Percentiles rank a stretch among this genome's conserved stretches.
Evolutionary conservation across 2,888 invertebrate species (phyloP).

Genomic region (Perizoma flavofasciatum): DNA sequence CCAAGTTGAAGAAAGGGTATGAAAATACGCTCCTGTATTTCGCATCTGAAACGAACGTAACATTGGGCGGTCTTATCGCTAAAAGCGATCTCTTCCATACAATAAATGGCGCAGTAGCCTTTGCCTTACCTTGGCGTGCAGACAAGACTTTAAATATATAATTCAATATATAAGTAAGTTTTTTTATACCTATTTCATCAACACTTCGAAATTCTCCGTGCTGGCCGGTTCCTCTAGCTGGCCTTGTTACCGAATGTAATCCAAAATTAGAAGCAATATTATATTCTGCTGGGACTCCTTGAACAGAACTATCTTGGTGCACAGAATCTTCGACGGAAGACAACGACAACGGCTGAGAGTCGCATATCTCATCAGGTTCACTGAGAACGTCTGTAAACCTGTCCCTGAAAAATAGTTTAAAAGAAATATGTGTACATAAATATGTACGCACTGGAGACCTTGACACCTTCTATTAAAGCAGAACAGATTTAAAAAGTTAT

Average conservation of each 20-base stretch:
- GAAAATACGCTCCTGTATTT: slow-evolving; percentile 82
- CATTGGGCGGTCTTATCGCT: too few species aligned
- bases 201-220: slow-evolving; percentile 64
- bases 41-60: slow-evolving; percentile 79
- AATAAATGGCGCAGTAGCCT: too few species aligned
- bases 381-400: slow-evolving; percentile 68
- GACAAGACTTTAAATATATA: too few species aligned
- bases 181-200: slow-evolving; percentile 68
- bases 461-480: too few species aligned
- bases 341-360: slow-evolving; percentile 71
- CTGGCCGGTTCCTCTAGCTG: slow-evolving; percentile 64
- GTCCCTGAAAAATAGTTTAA: slow-evolving; percentile 45
- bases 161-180: background rate
- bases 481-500: too few species aligned
- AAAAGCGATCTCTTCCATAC: too few species aligned
- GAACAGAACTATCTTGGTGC: background rate
- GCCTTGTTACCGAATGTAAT: slow-evolving; percentile 38
- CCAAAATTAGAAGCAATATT: slow-evolving; percentile 9
- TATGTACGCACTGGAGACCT: background rate
- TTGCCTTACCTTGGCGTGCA: background rate
- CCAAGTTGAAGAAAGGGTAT: slow-evolving; percentile 87
- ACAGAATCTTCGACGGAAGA: slow-evolving; percentile 41
- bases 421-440: background rate
- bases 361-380: slow-evolving; percentile 53
- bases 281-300: slow-evolving; percentile 13